These are phyloP conservation scores for Ascidia mentula DNA, from an alignment of 23 tunicate genomes.

Conservation along the genomic window DNA sequence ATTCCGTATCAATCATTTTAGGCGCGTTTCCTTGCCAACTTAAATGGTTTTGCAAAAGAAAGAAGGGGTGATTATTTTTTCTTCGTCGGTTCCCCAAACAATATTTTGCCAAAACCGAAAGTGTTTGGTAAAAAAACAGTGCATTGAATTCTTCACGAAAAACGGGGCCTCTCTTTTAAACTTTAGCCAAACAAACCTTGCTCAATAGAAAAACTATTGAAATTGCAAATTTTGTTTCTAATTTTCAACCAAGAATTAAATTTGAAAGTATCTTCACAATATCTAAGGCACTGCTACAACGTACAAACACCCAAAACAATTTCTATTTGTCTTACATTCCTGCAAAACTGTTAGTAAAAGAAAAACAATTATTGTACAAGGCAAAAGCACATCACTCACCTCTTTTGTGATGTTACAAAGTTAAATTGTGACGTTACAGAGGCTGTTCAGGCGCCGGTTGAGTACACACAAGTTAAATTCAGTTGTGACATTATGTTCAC, in stretches of 20 bases:
- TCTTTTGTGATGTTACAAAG: not conserved
- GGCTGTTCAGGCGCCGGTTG: not conserved
- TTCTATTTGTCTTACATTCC: too few relatives aligned
- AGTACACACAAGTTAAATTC: constrained; percentile 9
- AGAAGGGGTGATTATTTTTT: not conserved
- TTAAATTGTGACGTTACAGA: not conserved
- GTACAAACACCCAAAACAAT: too few relatives aligned
- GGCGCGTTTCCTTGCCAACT: not conserved
- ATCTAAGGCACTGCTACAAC: too few relatives aligned
- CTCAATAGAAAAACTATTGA: not conserved
- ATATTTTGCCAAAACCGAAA: not conserved
- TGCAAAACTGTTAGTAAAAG: too few relatives aligned
- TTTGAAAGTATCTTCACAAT: too few relatives aligned
- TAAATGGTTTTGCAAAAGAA: not conserved
- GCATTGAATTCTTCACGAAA: not conserved
- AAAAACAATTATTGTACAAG: too few relatives aligned
- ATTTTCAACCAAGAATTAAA: not conserved
- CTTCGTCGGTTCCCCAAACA: not conserved
- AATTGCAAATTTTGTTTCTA: not conserved
- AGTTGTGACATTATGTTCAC: constrained; percentile 5
- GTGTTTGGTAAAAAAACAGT: not conserved
- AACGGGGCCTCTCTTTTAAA: not conserved
- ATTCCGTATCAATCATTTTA: not conserved
- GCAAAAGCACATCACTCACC: constrained; percentile 1
- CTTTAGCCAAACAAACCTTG: not conserved